Conservation (phyloP, 2,113 vertebrate species). For the Helogale parvula region DNA sequence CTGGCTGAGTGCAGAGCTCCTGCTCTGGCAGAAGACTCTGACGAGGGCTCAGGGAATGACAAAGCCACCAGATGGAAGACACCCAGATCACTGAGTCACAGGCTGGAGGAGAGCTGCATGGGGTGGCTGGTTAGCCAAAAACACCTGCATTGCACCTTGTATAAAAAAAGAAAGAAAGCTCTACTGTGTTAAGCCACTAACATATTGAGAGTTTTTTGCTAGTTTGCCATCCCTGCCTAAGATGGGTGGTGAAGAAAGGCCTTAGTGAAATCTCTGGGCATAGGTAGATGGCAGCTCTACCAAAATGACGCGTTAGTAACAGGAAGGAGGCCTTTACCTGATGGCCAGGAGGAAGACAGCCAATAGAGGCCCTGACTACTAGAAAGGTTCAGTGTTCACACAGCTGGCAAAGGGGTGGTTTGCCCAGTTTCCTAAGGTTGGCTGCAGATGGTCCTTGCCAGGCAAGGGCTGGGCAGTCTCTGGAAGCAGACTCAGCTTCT, state of each 20-base stretch:
- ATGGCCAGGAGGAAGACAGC: background rate
- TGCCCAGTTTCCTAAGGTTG: background rate
- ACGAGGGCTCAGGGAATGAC: background rate
- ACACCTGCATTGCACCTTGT: background rate
- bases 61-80: background rate
- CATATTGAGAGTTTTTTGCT: background rate
- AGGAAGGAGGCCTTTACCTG: background rate
- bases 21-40: background rate
- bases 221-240: background rate
- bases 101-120: background rate
- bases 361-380: background rate
- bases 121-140: background rate
- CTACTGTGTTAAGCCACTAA: background rate
- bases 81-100: background rate
- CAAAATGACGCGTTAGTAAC: background rate
- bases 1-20: background rate
- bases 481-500: background rate
- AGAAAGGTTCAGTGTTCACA: background rate
- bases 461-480: background rate
- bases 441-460: background rate
- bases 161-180: background rate
- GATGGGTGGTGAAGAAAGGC: background rate
- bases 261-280: background rate
- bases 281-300: background rate
- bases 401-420: background rate